phyloP scores from a whole-genome alignment of 2,797 vertebrate species.

The Perodicticus potto region DNA sequence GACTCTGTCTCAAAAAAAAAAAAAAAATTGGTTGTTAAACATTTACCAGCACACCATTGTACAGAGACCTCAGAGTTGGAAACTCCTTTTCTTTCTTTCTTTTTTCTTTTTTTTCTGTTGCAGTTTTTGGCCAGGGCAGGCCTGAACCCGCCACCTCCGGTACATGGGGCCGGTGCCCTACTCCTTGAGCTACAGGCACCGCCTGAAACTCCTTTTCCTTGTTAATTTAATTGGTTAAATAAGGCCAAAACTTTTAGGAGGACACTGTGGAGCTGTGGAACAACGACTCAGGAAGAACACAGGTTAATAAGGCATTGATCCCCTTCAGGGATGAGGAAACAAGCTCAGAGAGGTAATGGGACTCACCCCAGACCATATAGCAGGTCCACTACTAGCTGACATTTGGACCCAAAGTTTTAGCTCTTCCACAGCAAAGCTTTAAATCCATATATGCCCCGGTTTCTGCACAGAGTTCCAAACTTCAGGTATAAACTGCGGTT shows the following conservation, averaged over 20 bases:
- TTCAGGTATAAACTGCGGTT: neutral
- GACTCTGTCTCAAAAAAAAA: too few species aligned
- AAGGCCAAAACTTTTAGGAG: neutral
- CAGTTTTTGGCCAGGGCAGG: too few species aligned
- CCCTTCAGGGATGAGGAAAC: neutral
- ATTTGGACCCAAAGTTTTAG: neutral
- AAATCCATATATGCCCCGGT: neutral
- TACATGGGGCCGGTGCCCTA: too few species aligned
- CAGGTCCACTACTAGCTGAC: neutral
- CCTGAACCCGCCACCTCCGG: too few species aligned
- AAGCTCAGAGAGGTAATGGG: neutral
- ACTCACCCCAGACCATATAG: constrained; percentile 1
- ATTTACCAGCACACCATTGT: neutral
- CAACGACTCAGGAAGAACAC: neutral
- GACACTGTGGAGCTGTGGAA: neutral
- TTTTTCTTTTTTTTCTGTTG: too few species aligned
- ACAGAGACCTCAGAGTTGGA: neutral
- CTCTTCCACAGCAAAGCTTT: neutral
- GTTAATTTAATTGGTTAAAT: constrained; percentile 18
- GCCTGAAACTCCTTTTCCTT: neutral
- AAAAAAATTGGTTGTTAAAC: constrained; percentile 42
- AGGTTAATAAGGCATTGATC: neutral
- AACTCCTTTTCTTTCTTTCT: neutral
- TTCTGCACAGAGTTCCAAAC: neutral
- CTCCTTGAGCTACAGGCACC: too few species aligned